Conservation (phyloP, 2,888 invertebrate species). For the Chorisops tibialis region DNA sequence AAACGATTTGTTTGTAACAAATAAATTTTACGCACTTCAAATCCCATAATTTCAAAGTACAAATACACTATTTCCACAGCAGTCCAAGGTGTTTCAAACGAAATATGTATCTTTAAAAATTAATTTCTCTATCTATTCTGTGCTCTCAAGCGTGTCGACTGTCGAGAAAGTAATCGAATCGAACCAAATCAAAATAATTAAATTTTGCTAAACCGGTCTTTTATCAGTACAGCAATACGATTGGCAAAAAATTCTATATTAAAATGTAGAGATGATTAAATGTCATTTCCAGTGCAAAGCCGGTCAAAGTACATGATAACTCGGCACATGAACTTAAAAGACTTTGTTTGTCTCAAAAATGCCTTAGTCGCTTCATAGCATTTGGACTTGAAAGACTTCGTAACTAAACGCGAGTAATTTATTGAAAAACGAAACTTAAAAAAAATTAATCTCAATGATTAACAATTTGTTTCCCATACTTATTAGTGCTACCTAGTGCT, state of each 20-base stretch:
- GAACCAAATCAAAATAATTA: constrained; percentile 1
- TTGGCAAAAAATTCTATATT: constrained; percentile 15
- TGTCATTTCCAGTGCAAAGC: constrained; percentile 23
- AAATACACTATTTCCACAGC: too few species aligned
- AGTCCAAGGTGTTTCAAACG: too few species aligned
- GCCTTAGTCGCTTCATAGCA: constrained; percentile 29
- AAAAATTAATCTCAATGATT: too few species aligned
- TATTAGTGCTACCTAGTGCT: too few species aligned
- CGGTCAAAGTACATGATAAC: constrained; percentile 36
- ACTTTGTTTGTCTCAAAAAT: constrained; percentile 32
- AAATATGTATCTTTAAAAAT: too few species aligned
- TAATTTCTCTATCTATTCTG: too few species aligned
- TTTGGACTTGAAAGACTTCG: constrained; percentile 19
- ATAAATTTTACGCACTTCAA: too few species aligned
- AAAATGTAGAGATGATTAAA: constrained; percentile 19
- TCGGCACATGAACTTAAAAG: constrained; percentile 31
- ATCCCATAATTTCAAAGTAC: too few species aligned
- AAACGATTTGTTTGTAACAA: too few species aligned
- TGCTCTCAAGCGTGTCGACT: too few species aligned
- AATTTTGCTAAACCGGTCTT: constrained; percentile 7
- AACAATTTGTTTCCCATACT: too few species aligned
- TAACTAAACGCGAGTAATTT: not conserved
- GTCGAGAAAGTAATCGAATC: too few species aligned
- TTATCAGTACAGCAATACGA: constrained; percentile 21
- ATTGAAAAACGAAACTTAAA: not conserved